Base-by-base conservation (phyloP, 1,140 invertebrate species). In the Tribolium castaneum region DNA sequence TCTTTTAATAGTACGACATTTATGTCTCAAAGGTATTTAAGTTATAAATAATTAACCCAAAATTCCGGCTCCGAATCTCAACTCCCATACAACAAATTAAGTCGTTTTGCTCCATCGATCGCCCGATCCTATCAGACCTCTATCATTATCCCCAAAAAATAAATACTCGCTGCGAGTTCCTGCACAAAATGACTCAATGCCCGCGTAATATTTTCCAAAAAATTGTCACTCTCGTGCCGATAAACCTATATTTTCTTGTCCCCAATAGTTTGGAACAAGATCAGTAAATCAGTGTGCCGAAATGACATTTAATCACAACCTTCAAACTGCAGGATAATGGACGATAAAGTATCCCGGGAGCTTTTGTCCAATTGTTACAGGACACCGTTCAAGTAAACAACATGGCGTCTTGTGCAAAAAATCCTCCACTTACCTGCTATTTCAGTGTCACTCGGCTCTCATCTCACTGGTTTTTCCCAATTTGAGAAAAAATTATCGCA, bases 1-100 rank as follows among this genome's bases (percentile, higher is more conserved):
- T 66, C 59, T 66, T 66, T 66, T 66, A 66, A 66, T 66, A 35
- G 3, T 66, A 35, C 13, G 59, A 66, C 59, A 66, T 66, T 66
- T 66, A 66, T 66, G 59, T 66, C 59, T 35, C 30, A 66, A 66
- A 66, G 59, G 59, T 66, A 66, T 66, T 66, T 35, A 66, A 66
- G 10, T 35, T 35, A 66, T 34, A 66, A 66, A 66, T 66, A 66
- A 66, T 66, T 66, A 66, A 66, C 30, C 59, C 59, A 66, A 66
- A 66, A 66, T 35, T 66, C 59, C 30, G 6, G 30, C 59, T 14
- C 59, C 59, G 16, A 66, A 35, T 66, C 59, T 14, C 10, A 66
- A 35, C 54, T 59, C 25, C 54, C 19, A 59, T 25, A 22, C 54
- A 22, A 59, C 54, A 30, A 59, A 66, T 66, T 66, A 66, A 66